Evolutionary conservation across 2,113 vertebrate species (phyloP).

Genomic region (Columba livia): DNA sequence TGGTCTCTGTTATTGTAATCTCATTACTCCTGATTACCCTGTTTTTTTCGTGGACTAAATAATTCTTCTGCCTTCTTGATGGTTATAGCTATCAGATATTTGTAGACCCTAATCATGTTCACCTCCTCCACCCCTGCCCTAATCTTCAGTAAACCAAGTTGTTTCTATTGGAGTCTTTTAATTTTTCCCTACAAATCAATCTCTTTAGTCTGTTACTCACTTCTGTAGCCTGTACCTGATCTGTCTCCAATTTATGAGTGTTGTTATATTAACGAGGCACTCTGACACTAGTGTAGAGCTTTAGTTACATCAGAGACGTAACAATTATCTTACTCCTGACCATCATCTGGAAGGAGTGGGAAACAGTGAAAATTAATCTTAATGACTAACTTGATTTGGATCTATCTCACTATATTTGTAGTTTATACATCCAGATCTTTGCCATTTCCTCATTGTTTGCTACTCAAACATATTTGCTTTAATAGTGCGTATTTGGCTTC

Average conservation of each 20-base stretch:
- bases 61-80: background rate
- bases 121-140: background rate
- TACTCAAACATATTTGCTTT: background rate
- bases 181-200: background rate
- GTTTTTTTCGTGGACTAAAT: background rate
- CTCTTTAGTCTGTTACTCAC: background rate
- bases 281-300: background rate
- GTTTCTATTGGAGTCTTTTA: background rate
- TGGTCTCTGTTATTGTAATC: background rate
- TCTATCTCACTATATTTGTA: background rate
- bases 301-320: background rate
- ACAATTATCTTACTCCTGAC: background rate
- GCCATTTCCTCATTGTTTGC: background rate
- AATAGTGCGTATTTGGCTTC: background rate
- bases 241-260: background rate
- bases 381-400: background rate
- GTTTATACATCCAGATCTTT: background rate
- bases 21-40: background rate
- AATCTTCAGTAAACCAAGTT: background rate
- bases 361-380: background rate
- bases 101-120: background rate
- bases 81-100: background rate
- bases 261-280: background rate
- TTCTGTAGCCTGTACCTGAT: background rate
- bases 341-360: background rate